phyloP scores from a whole-genome alignment of 2,888 invertebrate species.

The Drosophila gaucha region DNA sequence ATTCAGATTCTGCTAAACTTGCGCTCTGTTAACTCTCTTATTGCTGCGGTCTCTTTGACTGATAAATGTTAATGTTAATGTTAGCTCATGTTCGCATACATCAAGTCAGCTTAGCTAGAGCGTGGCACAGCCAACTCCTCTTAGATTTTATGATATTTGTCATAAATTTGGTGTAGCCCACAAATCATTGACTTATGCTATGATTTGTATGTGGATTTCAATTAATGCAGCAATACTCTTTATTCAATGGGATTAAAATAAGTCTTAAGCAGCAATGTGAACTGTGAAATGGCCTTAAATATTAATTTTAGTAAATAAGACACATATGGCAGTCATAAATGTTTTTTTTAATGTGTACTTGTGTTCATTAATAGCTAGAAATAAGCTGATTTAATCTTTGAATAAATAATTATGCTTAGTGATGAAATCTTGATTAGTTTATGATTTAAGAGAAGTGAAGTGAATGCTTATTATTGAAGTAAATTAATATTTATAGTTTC shows the following conservation, averaged over 20 bases:
- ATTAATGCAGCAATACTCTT: constrained; percentile 33
- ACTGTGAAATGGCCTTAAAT: background rate
- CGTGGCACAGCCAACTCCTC: background rate
- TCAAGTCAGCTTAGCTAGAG: constrained; percentile 27
- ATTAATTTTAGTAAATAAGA: background rate
- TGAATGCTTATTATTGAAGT: background rate
- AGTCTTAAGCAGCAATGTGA: background rate
- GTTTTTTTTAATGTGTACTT: background rate
- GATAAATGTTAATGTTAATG: constrained; percentile 8
- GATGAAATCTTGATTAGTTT: background rate
- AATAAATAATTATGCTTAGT: background rate
- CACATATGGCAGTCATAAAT: background rate
- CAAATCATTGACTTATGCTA: constrained; percentile 37
- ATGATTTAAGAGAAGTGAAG: background rate
- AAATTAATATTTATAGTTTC: background rate
- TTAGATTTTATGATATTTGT: constrained; percentile 24
- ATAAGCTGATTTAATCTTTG: background rate
- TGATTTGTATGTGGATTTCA: constrained; percentile 41
- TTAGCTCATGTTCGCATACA: constrained; percentile 12
- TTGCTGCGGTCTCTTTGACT: constrained; percentile 34
- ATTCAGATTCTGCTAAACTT: constrained; percentile 9
- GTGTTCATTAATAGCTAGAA: background rate
- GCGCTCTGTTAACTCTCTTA: background rate
- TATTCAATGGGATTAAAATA: constrained; percentile 15
- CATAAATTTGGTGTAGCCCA: constrained; percentile 28